Base-by-base conservation (phyloP, 53 echinoderm and acorn worm genomes). In the Holothuria leucospilota region DNA sequence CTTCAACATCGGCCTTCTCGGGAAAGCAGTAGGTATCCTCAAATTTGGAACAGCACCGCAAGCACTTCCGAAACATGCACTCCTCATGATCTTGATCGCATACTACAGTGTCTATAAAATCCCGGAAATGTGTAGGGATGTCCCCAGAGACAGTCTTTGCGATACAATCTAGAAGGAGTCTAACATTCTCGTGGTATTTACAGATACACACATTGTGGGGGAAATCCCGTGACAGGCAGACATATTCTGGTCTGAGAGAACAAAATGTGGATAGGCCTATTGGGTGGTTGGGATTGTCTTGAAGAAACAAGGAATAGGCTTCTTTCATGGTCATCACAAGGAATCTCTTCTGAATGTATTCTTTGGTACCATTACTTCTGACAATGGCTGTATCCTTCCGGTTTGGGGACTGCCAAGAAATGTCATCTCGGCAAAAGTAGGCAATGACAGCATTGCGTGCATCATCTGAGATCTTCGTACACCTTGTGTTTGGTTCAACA, bases 151-250 rank as follows among this genome's bases (percentile, higher is more conserved):
- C 20, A 53, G 20, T 10, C 71, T 69, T 21, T 85, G 1, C 7
- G 41, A 34, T 9, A 70, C 46, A 69, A 1, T 70, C 70, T 12
- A 85, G 51, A 68, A 86, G 39, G 2, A 86, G 61, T 39, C 86
- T 1, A 58, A 75, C 41, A 24, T 75, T 88, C 58, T 88, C 88
- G 60, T 88, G 88, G 28, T 88, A 67, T 9, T 64, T 62, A 39
- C 87, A 86, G 23, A 86, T 28, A 42, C 87, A 86, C 2, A 86
- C 87, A 75, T 75, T 86, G 56, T 86, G 87, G 14, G 78, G 87
- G 46, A 86, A 86, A 64, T 86, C 87, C 77, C 75, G 59, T 21
- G 52, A 46, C 28, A 59, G 66, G 29, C 58, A 60, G 13, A 78
- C 63, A 46, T 77, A 41, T 59, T 78, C 59, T 39, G 77, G 77